Evolutionary conservation across 2,797 vertebrate genomes (phyloP).

Genomic region (Syngnathus rostellatus): DNA sequence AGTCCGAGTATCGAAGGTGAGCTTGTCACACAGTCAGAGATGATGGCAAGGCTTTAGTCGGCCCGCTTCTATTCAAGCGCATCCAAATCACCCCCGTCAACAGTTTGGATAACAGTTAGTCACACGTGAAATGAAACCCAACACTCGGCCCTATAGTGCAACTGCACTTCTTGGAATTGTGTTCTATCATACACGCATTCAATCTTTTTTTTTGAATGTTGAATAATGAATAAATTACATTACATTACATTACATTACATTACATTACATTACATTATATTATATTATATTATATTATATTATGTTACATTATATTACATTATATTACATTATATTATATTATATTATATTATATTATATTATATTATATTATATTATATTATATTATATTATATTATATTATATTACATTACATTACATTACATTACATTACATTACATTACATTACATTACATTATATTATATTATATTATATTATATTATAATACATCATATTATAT

Average conservation of each 20-base stretch:
- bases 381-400: too few relatives aligned
- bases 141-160: not conserved
- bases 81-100: constrained; percentile 6
- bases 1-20: not conserved
- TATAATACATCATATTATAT: too few relatives aligned
- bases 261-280: not conserved
- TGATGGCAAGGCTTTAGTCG: not conserved
- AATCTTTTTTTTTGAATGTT: not conserved
- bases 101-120: constrained; percentile 5
- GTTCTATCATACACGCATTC: not conserved
- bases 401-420: too few relatives aligned
- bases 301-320: too few relatives aligned
- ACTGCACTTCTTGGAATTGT: not conserved
- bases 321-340: too few relatives aligned
- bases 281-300: too few relatives aligned
- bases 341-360: too few relatives aligned
- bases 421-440: too few relatives aligned
- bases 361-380: too few relatives aligned
- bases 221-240: not conserved
- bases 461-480: too few relatives aligned
- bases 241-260: too few relatives aligned
- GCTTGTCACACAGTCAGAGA: constrained; percentile 1
- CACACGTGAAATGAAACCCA: not conserved
- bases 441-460: too few relatives aligned
- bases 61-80: constrained; percentile 9